Percentiles rank a stretch among this genome's conserved stretches.
Conservation (phyloP, 2,113 vertebrate species). For the Ictalurus furcatus region DNA sequence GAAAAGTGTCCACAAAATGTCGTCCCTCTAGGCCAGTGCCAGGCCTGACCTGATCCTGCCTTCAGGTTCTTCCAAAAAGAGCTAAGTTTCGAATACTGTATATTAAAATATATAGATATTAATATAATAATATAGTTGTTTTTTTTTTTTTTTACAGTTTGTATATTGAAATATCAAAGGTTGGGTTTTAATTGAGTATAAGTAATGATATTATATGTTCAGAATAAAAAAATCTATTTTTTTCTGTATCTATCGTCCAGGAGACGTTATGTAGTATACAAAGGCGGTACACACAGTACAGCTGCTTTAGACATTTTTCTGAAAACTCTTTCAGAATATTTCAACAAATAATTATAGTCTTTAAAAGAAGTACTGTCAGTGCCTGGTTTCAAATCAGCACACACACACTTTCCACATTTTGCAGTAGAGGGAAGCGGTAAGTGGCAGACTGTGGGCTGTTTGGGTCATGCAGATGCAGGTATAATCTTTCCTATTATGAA, state of each 20-base stretch:
- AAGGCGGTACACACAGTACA: neutral
- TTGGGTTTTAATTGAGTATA: neutral
- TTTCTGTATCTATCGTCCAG: neutral
- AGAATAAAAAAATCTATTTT: neutral
- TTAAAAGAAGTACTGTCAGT: conserved; percentile 12
- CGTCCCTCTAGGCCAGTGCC: too few species aligned
- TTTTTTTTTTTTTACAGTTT: neutral
- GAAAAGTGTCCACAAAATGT: neutral
- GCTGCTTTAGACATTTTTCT: neutral
- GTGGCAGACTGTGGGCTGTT: neutral
- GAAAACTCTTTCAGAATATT: neutral
- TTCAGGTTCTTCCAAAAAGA: neutral
- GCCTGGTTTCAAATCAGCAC: neutral
- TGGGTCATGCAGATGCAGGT: neutral
- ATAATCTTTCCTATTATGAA: neutral
- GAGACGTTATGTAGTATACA: neutral
- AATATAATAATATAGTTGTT: too few species aligned
- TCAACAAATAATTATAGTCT: conserved; percentile 14
- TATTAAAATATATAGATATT: neutral
- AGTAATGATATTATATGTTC: neutral
- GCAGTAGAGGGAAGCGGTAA: neutral
- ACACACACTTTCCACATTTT: neutral
- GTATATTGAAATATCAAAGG: neutral
- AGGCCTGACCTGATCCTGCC: neutral
- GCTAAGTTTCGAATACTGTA: neutral